These are phyloP conservation scores for Pocillopora verrucosa DNA, from an alignment of 64 coral and sea anemone genomes.

Conservation along the genomic window DNA sequence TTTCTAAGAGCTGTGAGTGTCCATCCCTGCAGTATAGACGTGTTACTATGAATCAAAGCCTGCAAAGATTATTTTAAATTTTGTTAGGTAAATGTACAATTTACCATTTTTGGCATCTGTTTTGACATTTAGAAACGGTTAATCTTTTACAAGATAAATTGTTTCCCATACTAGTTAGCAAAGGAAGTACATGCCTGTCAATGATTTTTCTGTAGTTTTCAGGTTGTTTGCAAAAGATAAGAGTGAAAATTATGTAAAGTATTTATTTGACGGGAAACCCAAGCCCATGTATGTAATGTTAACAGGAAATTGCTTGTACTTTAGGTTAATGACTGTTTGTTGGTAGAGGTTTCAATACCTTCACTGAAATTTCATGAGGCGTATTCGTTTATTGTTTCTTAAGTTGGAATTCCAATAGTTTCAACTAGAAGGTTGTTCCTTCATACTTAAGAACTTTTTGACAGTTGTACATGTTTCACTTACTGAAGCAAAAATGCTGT, in stretches of 20 bases:
- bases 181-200: not conserved
- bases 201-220: not conserved
- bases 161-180: not conserved
- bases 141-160: slow-evolving; percentile 8
- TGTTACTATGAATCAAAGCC: slow-evolving; percentile 24
- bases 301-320: no score
- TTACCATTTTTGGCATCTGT: not conserved
- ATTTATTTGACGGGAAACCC: no score
- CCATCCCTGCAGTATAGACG: not conserved
- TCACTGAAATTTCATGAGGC: no score
- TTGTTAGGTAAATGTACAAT: slow-evolving; percentile 29
- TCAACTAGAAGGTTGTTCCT: slow-evolving; percentile 5
- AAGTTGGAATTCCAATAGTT: no score
- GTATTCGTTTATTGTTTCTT: no score
- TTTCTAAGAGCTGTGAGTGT: slow-evolving; percentile 7
- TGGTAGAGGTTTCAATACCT: no score
- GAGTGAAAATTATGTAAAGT: no score
- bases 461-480: not conserved
- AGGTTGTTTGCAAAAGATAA: not conserved
- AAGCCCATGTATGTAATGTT: no score
- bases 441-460: not conserved
- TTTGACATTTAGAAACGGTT: not conserved
- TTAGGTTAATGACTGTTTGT: no score
- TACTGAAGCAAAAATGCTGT: slow-evolving; percentile 19
- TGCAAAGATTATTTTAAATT: not conserved